Percentiles rank a stretch among this genome's conserved stretches.
phyloP scores from a whole-genome alignment of 2,797 vertebrate genomes.

The Loriculus beryllinus region DNA sequence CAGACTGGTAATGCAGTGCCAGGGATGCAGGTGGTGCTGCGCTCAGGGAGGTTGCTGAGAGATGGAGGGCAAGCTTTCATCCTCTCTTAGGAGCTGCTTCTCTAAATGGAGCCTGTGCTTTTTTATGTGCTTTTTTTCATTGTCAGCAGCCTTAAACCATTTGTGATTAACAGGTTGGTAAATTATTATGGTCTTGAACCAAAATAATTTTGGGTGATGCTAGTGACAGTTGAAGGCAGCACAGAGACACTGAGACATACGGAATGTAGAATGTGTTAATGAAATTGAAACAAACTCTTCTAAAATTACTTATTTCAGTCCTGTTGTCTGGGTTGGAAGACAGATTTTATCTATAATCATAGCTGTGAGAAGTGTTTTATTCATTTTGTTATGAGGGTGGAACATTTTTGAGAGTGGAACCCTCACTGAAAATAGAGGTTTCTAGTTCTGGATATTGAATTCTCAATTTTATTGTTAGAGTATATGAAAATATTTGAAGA shows the following conservation, averaged over 20 bases:
- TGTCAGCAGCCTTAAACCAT: background rate
- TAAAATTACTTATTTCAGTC: background rate
- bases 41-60: background rate
- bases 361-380: background rate
- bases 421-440: background rate
- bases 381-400: background rate
- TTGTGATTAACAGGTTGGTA: background rate
- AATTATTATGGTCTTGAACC: background rate
- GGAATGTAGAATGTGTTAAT: background rate
- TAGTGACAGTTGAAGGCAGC: background rate
- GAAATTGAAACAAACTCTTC: background rate
- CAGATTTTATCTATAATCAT: background rate
- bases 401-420: background rate
- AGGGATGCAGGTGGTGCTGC: background rate
- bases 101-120: background rate
- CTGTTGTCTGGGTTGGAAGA: background rate
- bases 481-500: background rate
- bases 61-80: background rate
- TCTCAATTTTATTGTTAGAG: background rate
- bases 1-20: rapidly evolving
- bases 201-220: background rate
- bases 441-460: background rate
- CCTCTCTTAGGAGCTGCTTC: background rate
- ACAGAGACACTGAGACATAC: background rate
- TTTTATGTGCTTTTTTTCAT: background rate